Percentiles rank a stretch among this genome's conserved stretches.
These are phyloP conservation scores for Leptestheria dahalacensis DNA, from an alignment of 1,140 invertebrate genomes.

Conservation along the genomic window DNA sequence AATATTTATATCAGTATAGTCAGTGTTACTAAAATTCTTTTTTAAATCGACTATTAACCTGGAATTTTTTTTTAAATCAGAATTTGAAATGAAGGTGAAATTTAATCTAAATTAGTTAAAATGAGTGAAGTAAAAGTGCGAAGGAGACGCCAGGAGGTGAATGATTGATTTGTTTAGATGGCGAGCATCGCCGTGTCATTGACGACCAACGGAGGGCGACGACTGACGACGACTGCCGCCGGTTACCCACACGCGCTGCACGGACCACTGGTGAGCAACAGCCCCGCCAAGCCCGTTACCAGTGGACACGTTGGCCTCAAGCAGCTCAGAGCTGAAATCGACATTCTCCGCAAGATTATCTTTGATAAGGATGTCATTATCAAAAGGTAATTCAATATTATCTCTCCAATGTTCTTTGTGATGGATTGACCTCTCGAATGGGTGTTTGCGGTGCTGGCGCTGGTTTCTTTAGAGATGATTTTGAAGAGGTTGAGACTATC, in stretches of 20 bases:
- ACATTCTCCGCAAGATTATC: conserved; percentile 49
- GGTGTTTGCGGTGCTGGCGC: too few species aligned
- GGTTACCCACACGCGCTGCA: neutral
- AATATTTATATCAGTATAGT: too few species aligned
- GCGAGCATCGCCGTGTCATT: conserved; percentile 68
- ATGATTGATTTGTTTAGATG: conserved; percentile 42
- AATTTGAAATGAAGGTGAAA: neutral
- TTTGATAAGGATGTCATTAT: conserved; percentile 67
- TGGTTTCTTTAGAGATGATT: too few species aligned
- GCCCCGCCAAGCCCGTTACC: conserved; percentile 4
- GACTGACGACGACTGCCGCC: neutral
- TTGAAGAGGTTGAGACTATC: too few species aligned
- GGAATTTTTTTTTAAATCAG: neutral
- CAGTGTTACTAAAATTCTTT: too few species aligned
- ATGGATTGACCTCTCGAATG: too few species aligned
- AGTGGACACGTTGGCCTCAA: conserved; percentile 14
- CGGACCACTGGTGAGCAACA: neutral
- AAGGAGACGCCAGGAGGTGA: neutral
- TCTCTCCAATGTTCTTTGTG: too few species aligned
- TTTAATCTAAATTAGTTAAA: neutral
- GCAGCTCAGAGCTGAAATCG: conserved; percentile 42
- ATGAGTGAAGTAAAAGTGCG: neutral
- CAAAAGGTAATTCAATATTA: conserved; percentile 36
- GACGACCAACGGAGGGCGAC: conserved; percentile 27
- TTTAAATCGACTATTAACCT: neutral